Evolutionary conservation across 2,888 invertebrate species (phyloP).

Genomic region (Tribolium freemani): DNA sequence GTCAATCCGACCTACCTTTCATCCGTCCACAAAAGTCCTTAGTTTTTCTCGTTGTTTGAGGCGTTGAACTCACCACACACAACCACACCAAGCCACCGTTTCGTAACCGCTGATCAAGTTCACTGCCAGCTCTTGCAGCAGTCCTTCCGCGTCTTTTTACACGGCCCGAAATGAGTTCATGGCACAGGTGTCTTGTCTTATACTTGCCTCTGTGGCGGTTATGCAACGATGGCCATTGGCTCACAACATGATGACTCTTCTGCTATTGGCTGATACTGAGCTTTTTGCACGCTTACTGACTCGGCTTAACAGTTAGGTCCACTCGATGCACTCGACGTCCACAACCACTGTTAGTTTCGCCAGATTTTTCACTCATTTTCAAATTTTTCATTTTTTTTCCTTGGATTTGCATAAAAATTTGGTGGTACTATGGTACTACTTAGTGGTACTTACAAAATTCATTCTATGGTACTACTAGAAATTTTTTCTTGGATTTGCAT

Average conservation of each 20-base stretch:
- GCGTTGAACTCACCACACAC: conserved; percentile 57
- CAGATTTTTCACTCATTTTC: neutral
- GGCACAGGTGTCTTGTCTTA: conserved; percentile 65
- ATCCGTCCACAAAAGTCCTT: conserved; percentile 4
- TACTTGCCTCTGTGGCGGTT: conserved; percentile 60
- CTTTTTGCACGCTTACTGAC: conserved; percentile 60
- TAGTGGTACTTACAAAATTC: too few relatives aligned
- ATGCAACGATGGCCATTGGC: conserved; percentile 62
- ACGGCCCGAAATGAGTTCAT: conserved; percentile 64
- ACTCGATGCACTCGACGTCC: conserved; percentile 52
- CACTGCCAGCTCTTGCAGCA: conserved; percentile 49
- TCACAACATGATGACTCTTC: conserved; percentile 58
- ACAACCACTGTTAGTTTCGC: conserved; percentile 27
- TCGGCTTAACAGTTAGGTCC: conserved; percentile 60
- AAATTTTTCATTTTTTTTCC: too few relatives aligned
- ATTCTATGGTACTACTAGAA: too few relatives aligned
- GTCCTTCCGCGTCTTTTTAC: conserved; percentile 57
- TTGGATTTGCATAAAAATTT: too few relatives aligned
- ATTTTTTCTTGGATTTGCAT: too few relatives aligned
- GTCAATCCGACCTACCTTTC: conserved; percentile 14
- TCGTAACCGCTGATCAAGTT: conserved; percentile 54
- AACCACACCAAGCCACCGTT: conserved; percentile 57
- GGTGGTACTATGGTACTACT: too few relatives aligned
- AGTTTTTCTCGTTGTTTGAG: conserved; percentile 32
- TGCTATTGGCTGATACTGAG: conserved; percentile 57